A percentile compares a stretch with the other conserved stretches of the same genome.
These are phyloP conservation scores for Aphrocallistes beatrix DNA, from an alignment of 37 sponge, comb jelly and placozoan genomes.

Conservation along the genomic window DNA sequence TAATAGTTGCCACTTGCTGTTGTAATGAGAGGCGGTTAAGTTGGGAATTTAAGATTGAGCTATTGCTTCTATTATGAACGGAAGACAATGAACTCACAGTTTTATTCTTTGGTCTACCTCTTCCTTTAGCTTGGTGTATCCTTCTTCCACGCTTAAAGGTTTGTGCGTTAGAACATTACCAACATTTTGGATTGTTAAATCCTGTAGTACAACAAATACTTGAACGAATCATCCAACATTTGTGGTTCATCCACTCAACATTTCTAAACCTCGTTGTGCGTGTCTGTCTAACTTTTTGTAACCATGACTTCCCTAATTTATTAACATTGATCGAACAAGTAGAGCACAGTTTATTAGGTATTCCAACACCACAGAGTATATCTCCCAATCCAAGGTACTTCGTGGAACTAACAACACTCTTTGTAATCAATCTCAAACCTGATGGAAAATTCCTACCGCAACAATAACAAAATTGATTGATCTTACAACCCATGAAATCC, in stretches of 20 bases:
- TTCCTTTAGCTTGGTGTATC: slow-evolving; percentile 13
- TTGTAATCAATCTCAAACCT: no score
- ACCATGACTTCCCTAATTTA: slow-evolving; percentile 16
- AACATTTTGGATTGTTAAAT: background rate
- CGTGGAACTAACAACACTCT: no score
- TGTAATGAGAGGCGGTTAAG: slow-evolving; percentile 4
- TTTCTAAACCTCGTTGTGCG: slow-evolving; percentile 7
- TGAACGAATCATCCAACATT: slow-evolving; percentile 12
- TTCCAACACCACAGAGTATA: background rate
- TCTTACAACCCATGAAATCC: background rate
- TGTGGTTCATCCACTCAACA: slow-evolving; percentile 6
- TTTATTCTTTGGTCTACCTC: slow-evolving; percentile 11
- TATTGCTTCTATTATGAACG: background rate
- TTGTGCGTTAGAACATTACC: slow-evolving; percentile 5
- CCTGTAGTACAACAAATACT: slow-evolving; percentile 12
- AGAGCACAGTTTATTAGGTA: slow-evolving; percentile 11
- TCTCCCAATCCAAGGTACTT: slow-evolving; percentile 2
- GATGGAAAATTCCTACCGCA: no score
- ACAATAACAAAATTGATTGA: slow-evolving; percentile 6
- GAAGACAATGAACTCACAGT: slow-evolving; percentile 1
- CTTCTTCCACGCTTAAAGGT: background rate
- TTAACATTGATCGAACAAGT: background rate
- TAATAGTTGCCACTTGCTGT: background rate
- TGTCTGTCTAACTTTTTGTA: slow-evolving; percentile 13
- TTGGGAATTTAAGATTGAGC: background rate